A percentile compares a stretch with the other conserved stretches of the same genome.
Evolutionary conservation across 2,797 vertebrate genomes (phyloP).

Genomic region (Sylvilagus floridanus): DNA sequence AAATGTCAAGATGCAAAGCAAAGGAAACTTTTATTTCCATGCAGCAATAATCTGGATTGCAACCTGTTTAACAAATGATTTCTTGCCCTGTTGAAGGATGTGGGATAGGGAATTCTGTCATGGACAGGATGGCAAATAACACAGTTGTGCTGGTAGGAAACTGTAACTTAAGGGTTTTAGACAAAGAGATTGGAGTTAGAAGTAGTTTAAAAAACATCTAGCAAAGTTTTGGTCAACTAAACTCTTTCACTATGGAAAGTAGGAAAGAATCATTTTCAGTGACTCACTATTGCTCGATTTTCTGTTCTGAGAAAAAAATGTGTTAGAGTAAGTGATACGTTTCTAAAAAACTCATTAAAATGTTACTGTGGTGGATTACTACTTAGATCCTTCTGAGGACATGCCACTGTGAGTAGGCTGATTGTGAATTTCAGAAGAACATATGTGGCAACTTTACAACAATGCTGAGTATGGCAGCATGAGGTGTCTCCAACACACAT

Average conservation of each 20-base stretch:
- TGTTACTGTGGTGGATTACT: background rate
- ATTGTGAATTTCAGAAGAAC: background rate
- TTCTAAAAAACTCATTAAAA: background rate
- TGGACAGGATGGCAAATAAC: background rate
- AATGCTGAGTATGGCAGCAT: background rate
- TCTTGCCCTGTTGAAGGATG: accelerated
- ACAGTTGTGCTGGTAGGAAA: background rate
- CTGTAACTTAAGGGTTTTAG: background rate
- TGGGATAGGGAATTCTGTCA: accelerated
- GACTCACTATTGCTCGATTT: background rate
- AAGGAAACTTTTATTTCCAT: background rate
- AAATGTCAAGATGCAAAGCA: background rate
- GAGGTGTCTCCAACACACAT: background rate
- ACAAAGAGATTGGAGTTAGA: background rate
- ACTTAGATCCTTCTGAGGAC: background rate
- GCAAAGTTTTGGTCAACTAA: background rate
- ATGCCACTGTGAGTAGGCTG: no score
- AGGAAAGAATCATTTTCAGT: background rate
- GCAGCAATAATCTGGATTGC: background rate
- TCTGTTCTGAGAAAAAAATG: background rate
- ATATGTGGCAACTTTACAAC: background rate
- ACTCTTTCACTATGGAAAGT: background rate
- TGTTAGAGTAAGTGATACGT: no score
- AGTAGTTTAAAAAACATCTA: background rate
- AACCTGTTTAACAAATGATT: background rate